Evolutionary conservation across 2,797 vertebrate species (phyloP).

Genomic region (Mormyrops boulengeri): DNA sequence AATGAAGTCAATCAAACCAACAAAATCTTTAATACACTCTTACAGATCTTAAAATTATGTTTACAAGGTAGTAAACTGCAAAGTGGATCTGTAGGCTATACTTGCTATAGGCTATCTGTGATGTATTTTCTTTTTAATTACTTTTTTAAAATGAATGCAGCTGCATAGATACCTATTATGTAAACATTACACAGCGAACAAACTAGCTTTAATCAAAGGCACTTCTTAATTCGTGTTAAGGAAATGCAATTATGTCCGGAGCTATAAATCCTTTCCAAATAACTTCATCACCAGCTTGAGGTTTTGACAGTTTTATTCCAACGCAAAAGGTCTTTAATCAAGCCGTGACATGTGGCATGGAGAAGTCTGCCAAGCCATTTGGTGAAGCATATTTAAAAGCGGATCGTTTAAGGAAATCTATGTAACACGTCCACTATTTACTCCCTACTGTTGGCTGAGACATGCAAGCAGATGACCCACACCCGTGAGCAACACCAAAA

Average conservation of each 20-base stretch:
- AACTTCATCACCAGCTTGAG: constrained; percentile 19
- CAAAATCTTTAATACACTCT: background rate
- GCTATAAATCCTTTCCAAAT: constrained; percentile 10
- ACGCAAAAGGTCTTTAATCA: constrained; percentile 22
- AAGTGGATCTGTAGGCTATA: background rate
- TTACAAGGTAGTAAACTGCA: background rate
- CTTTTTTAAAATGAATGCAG: background rate
- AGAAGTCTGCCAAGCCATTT: constrained; percentile 1
- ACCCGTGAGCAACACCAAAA: background rate
- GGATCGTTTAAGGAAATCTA: background rate
- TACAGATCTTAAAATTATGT: background rate
- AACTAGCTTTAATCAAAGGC: background rate
- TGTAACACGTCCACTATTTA: background rate
- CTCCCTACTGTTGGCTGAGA: background rate
- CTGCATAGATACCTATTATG: background rate
- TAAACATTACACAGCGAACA: background rate
- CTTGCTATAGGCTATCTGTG: background rate
- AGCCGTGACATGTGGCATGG: background rate
- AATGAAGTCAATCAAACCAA: background rate
- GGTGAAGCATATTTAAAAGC: constrained; percentile 16
- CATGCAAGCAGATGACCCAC: background rate
- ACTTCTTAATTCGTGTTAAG: background rate
- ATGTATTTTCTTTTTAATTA: background rate
- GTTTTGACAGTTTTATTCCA: constrained; percentile 29
- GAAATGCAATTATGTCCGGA: background rate